Base-by-base conservation (phyloP, 2,113 vertebrate genomes). In the Cyphomyrus plagiostoma region DNA sequence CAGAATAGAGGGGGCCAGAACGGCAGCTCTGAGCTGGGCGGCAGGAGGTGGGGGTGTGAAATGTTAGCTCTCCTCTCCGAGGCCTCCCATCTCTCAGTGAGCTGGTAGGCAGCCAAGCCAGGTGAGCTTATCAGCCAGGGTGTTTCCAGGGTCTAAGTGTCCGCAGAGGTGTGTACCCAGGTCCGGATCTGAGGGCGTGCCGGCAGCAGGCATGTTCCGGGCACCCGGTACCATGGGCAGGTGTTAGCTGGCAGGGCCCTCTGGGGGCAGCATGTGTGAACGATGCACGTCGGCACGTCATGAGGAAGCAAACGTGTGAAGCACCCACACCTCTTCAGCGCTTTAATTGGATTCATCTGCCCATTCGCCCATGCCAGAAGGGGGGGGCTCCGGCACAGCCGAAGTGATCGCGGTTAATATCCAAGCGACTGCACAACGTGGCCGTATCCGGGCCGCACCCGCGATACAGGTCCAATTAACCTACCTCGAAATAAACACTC, bases 341-440 rank as follows among this genome's bases (percentile, higher is more conserved):
- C 82, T 52, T 46, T 89, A 89, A 89, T 84, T 89, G 49, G 88
- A 89, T 84, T 89, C 52, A 39, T 66, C 39, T 89, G 11, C 26
- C 30, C 10, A 46, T 84, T 89, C 39, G 30, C 23, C 53, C 42
- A 42, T 45, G 77, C 48, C 74, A 45, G 49, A 9, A 3, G 21
- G 39, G 10, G 10, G 49, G 49, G 15, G 35, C 50, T 21, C 1
- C n/a, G 5, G 82, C 26, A 70, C 42, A 0, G 85, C 19, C 8
- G 6, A 86, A 30, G 11, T 48, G 70, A 80, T 80, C n/a, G 10
- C 35, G 35, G 48, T 86, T 86, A 86, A 49, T 35, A 70, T 52
- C 82, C 56, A 0, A 30, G 56, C 42, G 11, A 89, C 23, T 6
- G 11, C 74, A 35, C 35, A 35, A 35, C 35, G 49, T 10, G 35